Conservation (phyloP, 2,113 vertebrate genomes). For the Anolis carolinensis region DNA sequence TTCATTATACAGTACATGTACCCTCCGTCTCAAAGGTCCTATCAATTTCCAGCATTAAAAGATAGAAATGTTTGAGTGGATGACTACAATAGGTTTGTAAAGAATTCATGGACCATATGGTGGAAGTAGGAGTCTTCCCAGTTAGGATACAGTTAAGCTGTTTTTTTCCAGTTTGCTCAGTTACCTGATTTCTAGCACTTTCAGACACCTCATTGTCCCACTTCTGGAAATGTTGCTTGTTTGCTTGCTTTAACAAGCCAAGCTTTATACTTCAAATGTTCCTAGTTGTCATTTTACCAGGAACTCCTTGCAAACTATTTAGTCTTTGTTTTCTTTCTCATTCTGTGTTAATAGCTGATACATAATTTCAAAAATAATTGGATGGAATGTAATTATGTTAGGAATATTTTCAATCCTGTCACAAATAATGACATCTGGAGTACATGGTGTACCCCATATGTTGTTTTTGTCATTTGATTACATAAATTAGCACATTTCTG, state of each 20-base stretch:
- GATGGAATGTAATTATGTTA: background rate
- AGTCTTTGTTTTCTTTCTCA: background rate
- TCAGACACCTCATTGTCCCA: conserved; percentile 50
- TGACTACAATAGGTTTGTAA: background rate
- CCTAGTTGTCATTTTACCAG: conserved; percentile 56
- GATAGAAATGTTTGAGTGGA: background rate
- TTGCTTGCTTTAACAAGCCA: conserved; percentile 48
- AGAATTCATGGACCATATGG: background rate
- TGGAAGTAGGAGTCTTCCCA: background rate
- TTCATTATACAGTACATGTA: no score
- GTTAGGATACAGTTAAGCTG: background rate
- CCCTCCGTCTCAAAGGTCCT: no score
- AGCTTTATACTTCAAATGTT: conserved; percentile 48
- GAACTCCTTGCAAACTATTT: conserved; percentile 26
- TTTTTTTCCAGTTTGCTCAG: conserved; percentile 38
- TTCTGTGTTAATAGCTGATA: background rate
- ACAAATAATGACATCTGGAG: background rate
- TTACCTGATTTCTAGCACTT: conserved; percentile 57
- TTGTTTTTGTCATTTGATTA: background rate
- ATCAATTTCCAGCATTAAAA: background rate
- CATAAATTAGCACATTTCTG: background rate
- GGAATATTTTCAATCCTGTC: background rate
- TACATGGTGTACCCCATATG: background rate
- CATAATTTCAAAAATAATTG: conserved; percentile 11
- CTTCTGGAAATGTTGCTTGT: conserved; percentile 31